phyloP scores from a whole-genome alignment of 2,113 vertebrate genomes.

The Onychostoma macrolepis region DNA sequence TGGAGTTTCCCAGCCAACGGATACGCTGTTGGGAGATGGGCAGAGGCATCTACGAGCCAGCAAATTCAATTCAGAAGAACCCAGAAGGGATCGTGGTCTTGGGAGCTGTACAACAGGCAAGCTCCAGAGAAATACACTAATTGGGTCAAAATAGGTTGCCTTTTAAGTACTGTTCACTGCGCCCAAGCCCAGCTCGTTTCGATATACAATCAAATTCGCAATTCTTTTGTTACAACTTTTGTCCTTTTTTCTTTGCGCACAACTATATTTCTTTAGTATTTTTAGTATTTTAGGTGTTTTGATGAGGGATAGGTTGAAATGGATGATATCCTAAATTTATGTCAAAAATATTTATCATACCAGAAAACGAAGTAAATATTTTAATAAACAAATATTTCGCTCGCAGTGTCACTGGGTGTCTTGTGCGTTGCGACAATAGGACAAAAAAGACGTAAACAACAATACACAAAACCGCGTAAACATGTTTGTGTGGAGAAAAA shows the following conservation, averaged over 20 bases:
- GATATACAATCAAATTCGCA: conserved; percentile 12
- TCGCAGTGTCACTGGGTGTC: neutral
- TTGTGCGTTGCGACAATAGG: neutral
- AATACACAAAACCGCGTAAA: neutral
- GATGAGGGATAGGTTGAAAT: neutral
- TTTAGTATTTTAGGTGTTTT: neutral
- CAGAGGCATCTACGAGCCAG: conserved; percentile 62
- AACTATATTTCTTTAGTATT: conserved; percentile 1
- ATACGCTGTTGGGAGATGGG: conserved; percentile 57
- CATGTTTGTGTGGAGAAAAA: neutral
- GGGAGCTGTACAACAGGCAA: conserved; percentile 61
- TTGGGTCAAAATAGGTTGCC: conserved; percentile 62
- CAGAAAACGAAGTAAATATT: neutral
- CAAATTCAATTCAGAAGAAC: conserved; percentile 67
- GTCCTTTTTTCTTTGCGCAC: no score
- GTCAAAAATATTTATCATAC: no score
- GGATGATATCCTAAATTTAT: no score
- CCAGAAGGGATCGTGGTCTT: conserved; percentile 64
- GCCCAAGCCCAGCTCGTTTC: conserved; percentile 27
- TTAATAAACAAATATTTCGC: neutral
- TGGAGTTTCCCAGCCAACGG: conserved; percentile 48
- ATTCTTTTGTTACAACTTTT: neutral
- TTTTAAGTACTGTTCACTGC: conserved; percentile 54
- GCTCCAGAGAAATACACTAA: conserved; percentile 61
- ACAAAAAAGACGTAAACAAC: neutral